Evolutionary conservation across 1,140 invertebrate genomes (phyloP), one percentile per base, ranked within the genome.

Genomic region (Lucilia cuprina): DNA sequence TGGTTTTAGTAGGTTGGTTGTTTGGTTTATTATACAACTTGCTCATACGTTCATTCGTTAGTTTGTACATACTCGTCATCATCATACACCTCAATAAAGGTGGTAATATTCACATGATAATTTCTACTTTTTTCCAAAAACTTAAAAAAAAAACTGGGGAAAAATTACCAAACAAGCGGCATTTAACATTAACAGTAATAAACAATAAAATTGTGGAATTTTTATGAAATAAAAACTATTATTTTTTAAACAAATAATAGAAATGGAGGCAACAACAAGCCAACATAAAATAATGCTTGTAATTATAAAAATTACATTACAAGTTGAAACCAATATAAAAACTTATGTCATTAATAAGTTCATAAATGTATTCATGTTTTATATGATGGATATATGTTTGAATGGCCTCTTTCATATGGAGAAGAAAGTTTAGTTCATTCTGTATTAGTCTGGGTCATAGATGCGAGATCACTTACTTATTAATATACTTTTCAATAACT

Each of bases 51-150:
- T 30, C 3, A 3, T 30, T 30, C 25, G 25, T 30, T 30, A 30
- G 25, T 30, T 30, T 30, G 25, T 30, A 30, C 25, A 3, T 30
- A 30, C 25, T 30, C 41, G 1, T 60, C 55, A 14, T 60, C 14
- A 17, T 60, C n/a, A 14, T 60, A 60, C 55, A 60, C 14, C 14
- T 12, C 65, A 70, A 21, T 21, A 70, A 70, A 70, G 65, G 65
- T 70, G 19, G 65, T 70, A 70, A 70, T 70, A 25, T 70, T 70
- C 65, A 70, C 21, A 70, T 60, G 55, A 60, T n/a, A 60, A n/a
- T 60, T 60, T 60, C 55, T 60, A n/a, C 55, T n/a, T 60, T 60
- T 60, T 60, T 17, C 14, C 55, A 2, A 17, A 60, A 60, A 60
- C 50, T 5, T 30, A 30, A n/a, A 60, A 17, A 60, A 41, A 41